phyloP scores from a whole-genome alignment of 2,113 vertebrate genomes.

The Aix galericulata region DNA sequence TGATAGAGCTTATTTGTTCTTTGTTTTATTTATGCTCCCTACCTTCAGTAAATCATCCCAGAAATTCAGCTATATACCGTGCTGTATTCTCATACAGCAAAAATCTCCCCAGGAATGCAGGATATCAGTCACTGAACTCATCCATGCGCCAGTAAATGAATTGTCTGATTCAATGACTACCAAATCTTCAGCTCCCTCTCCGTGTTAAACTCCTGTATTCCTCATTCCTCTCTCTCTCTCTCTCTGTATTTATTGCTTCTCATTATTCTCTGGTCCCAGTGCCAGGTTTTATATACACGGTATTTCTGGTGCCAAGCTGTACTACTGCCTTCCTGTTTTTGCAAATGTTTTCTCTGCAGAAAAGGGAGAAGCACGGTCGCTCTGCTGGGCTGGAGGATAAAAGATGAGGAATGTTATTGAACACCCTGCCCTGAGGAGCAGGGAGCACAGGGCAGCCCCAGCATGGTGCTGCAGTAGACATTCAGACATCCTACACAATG shows the following conservation, averaged over 20 bases:
- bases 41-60: not conserved
- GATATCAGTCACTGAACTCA: not conserved
- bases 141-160: not conserved
- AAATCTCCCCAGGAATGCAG: not conserved
- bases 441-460: not conserved
- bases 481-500: fast-evolving
- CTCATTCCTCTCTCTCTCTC: not conserved
- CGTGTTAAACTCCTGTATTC: not conserved
- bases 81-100: not conserved
- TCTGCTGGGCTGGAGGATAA: not conserved
- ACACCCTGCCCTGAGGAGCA: fast-evolving
- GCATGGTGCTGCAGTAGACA: fast-evolving
- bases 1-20: not conserved
- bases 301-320: not conserved
- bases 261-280: not conserved
- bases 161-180: not conserved
- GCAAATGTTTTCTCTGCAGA: not conserved
- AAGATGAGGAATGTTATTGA: not conserved
- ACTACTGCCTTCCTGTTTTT: not conserved
- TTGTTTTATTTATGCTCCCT: not conserved
- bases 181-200: not conserved
- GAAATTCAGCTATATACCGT: not conserved
- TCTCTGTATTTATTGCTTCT: not conserved
- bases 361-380: not conserved
- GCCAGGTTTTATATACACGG: not conserved